Percentiles rank a stretch among this genome's conserved stretches.
These are phyloP conservation scores for Eupeodes luniger DNA, from an alignment of 2,888 invertebrate species.

Conservation along the genomic window DNA sequence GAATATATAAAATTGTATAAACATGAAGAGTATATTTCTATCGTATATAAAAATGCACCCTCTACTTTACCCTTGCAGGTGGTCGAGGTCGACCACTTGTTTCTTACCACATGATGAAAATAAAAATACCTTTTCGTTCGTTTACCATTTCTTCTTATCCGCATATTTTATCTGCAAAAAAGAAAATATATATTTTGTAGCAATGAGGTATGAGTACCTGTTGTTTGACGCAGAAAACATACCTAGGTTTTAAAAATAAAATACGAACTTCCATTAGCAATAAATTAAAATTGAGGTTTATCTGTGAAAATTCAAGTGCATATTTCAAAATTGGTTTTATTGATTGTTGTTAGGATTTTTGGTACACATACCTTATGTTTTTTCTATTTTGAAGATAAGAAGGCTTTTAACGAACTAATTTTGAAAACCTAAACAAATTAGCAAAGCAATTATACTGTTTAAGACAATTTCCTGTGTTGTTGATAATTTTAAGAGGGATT, in stretches of 20 bases:
- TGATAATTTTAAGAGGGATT: too few species aligned
- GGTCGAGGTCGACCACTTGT: slow-evolving; percentile 40
- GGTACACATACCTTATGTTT: background rate
- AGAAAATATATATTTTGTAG: slow-evolving; percentile 24
- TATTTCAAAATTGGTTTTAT: slow-evolving; percentile 4
- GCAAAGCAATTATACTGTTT: too few species aligned
- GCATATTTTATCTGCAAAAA: slow-evolving; percentile 50
- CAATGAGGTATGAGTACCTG: slow-evolving; percentile 34
- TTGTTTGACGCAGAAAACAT: slow-evolving; percentile 25
- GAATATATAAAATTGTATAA: slow-evolving; percentile 31
- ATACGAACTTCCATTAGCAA: slow-evolving; percentile 61
- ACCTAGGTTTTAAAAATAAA: slow-evolving; percentile 50
- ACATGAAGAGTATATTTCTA: slow-evolving; percentile 19
- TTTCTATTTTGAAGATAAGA: background rate
- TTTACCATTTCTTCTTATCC: slow-evolving; percentile 32
- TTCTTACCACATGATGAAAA: slow-evolving; percentile 53
- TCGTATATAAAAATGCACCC: slow-evolving; percentile 28
- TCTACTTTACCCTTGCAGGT: slow-evolving; percentile 67
- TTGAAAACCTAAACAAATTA: background rate
- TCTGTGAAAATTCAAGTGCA: slow-evolving; percentile 36
- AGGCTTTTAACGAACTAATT: background rate
- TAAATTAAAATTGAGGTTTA: slow-evolving; percentile 18
- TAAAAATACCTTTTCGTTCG: background rate
- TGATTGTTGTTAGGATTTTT: background rate
- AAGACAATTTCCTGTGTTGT: too few species aligned